phyloP scores from a whole-genome alignment of 2,113 vertebrate genomes.

The Oenanthe melanoleuca region DNA sequence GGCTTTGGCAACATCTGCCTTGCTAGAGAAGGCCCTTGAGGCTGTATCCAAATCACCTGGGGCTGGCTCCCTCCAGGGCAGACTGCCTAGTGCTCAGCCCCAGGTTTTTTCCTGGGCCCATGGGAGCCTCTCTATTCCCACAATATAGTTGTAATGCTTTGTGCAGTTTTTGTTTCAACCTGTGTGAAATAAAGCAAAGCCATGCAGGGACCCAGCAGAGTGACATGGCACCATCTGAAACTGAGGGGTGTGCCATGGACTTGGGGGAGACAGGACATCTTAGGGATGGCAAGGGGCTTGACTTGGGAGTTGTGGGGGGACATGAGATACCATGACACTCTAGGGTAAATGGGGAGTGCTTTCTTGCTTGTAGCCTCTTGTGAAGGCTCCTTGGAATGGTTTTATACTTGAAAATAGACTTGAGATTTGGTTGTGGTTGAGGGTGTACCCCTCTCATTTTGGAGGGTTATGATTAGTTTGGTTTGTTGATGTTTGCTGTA shows the following conservation, averaged over 20 bases:
- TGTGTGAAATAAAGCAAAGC: background rate
- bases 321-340: rapidly evolving
- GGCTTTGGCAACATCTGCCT: background rate
- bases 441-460: background rate
- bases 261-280: too few relatives aligned
- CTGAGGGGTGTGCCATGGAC: rapidly evolving
- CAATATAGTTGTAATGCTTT: background rate
- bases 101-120: background rate
- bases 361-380: background rate
- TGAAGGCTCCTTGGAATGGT: background rate
- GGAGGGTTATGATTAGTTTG: background rate
- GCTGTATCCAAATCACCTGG: background rate
- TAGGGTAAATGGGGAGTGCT: background rate
- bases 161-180: background rate
- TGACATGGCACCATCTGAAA: background rate
- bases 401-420: background rate
- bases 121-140: background rate
- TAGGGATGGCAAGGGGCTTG: background rate
- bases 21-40: background rate
- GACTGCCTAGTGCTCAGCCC: background rate
- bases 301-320: background rate
- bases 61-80: background rate
- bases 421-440: background rate
- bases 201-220: too few relatives aligned
- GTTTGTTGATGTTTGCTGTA: background rate